Conservation (phyloP, 2,113 vertebrate species). For the Passerina amoena region DNA sequence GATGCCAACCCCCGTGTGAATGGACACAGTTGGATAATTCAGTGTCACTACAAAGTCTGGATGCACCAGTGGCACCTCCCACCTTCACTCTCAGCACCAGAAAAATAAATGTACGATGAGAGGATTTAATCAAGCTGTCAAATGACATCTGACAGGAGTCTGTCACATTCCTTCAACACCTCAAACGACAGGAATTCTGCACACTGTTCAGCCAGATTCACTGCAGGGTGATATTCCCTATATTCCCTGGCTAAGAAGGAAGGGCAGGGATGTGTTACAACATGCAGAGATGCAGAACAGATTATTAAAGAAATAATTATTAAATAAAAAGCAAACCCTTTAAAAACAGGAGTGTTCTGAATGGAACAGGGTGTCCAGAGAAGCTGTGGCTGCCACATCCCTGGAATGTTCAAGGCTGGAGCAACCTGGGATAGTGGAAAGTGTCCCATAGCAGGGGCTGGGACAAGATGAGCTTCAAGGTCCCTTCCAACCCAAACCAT, state of each 20-base stretch:
- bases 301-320: background rate
- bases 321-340: background rate
- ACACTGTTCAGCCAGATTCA: background rate
- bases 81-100: background rate
- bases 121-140: constrained; percentile 1
- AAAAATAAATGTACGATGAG: background rate
- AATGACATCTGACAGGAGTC: background rate
- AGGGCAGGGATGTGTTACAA: background rate
- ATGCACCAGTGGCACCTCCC: background rate
- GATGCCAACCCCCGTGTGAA: background rate
- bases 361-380: background rate
- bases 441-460: background rate
- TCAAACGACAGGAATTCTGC: background rate
- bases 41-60: background rate
- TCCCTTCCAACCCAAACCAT: background rate
- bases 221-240: background rate
- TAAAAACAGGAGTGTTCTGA: background rate
- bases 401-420: background rate
- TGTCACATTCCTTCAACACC: background rate
- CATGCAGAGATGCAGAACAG: background rate
- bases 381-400: background rate
- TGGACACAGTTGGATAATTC: background rate
- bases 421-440: background rate
- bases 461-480: background rate
- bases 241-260: background rate